Evolutionary conservation across 2,113 vertebrate species (phyloP), one percentile per base, ranked within the genome.

Genomic region (Mohoua ochrocephala): DNA sequence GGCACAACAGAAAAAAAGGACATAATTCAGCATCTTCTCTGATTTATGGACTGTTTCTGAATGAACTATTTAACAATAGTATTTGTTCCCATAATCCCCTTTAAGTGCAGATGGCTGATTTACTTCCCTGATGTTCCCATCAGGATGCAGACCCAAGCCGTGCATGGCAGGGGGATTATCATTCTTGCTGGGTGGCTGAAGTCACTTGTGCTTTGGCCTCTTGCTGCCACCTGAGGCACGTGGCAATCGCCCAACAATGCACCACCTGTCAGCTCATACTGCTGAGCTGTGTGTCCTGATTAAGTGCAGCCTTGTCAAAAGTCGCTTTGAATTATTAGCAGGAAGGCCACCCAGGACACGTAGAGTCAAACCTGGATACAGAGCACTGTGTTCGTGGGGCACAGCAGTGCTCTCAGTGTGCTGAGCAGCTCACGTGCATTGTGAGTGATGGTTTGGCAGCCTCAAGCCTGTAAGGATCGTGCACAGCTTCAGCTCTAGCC

Each of bases 151-250:
- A 35, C 50, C 81, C 28, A 7, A 75, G 60, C 22, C 2, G 1
- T 89, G 73, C 1, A 0, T 73, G 70, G 28, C 81, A 69, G 50
- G n/a, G 50, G 35, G 24, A 69, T 94, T 76, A 28, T 33, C 5
- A 1, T 15, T 49, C 70, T 92, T 82, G 41, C 61, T 76, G 94
- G 37, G 57, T 73, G 74, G 77, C 41, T 93, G 69, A 76, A 94
- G 69, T 47, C 81, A 33, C 87, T 64, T 35, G 57, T 33, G 71
- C 81, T 91, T 89, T 76, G 79, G 78, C 81, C 81, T 84, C 54
- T 94, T 57, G 57, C 61, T 95, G 70, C 81, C 87, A 97, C 87
- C 91, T 95, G 74, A 91, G 74, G 87, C 87, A 82, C 14, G 33
- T 23, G 42, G 45, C 86, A 84, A 33, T 44, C 47, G 28, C 61